Evolutionary conservation across 1,140 invertebrate genomes (phyloP), one percentile per base, ranked within the genome.

Genomic region (Zeugodacus cucurbitae): DNA sequence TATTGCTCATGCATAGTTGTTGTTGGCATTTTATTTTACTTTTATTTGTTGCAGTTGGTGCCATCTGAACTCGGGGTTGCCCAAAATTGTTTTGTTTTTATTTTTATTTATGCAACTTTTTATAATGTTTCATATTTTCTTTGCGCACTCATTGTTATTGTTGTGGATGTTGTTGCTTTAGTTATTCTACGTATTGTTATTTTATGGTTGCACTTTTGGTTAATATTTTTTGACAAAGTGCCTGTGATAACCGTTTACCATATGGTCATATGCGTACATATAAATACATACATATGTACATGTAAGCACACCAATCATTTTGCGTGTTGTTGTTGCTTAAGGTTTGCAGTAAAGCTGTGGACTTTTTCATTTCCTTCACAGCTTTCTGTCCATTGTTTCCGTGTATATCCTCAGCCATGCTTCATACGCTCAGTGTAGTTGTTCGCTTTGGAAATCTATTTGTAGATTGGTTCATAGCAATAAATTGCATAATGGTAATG

Each of bases 21-120:
- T 67, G 37, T 87, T 67, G 41, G 6, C n/a, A 59, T 67, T 26
- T 32, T 59, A 62, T 64, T 87, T 67, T 70, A 48, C 26, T 62
- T 86, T 37, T 59, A 44, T 86, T 48, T 59, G 11, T 59, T 37
- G 59, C 37, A 48, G 59, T 87, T 54, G 48, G 48, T 87, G 37
- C 37, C 86, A 88, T 86, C 37, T 91, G 91, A 92, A 91, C 91
- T 88, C 91, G 89, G 89, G 90, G 91, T 91, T 91, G 70, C 78
- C 88, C 85, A 48, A 85, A 85, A 44, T 74, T 62, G n/a, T 86
- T 87, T 87, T 59, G 22, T 58, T 88, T 88, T 86, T 54, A 54
- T 14, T 54, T 89, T 89, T 89, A 89, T 89, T 90, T 82, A 22
- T 87, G 87, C 89, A 91, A 90, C 91, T 89, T 91, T 92, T 88